phyloP scores from a whole-genome alignment of 2,113 vertebrate genomes.

The Pantherophis guttatus region DNA sequence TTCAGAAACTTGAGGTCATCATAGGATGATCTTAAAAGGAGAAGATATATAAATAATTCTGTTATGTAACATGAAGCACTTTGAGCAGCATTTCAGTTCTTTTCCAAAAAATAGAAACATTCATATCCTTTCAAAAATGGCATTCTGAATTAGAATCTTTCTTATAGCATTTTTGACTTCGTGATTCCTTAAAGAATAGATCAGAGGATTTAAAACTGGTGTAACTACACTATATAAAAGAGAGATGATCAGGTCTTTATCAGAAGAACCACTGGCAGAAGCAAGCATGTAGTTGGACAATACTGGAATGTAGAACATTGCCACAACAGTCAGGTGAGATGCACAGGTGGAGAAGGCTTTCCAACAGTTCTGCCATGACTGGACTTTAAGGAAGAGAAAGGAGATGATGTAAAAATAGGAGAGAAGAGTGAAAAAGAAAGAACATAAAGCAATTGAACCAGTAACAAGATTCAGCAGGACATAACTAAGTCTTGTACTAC shows the following conservation, averaged over 20 bases:
- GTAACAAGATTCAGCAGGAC: conserved; percentile 12
- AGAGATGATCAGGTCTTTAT: neutral
- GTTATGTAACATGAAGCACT: neutral
- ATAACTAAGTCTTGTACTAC: conserved; percentile 26
- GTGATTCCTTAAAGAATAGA: conserved; percentile 56
- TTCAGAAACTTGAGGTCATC: neutral
- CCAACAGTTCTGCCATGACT: conserved; percentile 1
- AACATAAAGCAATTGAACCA: neutral
- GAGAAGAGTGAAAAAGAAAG: conserved; percentile 10
- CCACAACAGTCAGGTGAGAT: conserved; percentile 17
- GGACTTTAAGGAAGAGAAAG: conserved; percentile 12
- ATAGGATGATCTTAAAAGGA: neutral
- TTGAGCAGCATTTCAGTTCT: neutral
- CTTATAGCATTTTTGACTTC: conserved; percentile 52
- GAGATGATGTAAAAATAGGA: conserved; percentile 32
- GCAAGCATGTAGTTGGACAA: conserved; percentile 14
- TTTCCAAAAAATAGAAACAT: neutral
- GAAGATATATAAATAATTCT: neutral
- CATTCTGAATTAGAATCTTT: conserved; percentile 21
- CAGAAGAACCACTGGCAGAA: neutral
- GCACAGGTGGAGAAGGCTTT: conserved; percentile 40
- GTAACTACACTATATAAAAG: conserved; percentile 19
- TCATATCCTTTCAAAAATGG: conserved; percentile 18
- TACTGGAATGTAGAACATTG: neutral
- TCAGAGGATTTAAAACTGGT: conserved; percentile 54